Evolutionary conservation across 64 coral and sea anemone species (phyloP).

Genomic region (Orbicella faveolata): DNA sequence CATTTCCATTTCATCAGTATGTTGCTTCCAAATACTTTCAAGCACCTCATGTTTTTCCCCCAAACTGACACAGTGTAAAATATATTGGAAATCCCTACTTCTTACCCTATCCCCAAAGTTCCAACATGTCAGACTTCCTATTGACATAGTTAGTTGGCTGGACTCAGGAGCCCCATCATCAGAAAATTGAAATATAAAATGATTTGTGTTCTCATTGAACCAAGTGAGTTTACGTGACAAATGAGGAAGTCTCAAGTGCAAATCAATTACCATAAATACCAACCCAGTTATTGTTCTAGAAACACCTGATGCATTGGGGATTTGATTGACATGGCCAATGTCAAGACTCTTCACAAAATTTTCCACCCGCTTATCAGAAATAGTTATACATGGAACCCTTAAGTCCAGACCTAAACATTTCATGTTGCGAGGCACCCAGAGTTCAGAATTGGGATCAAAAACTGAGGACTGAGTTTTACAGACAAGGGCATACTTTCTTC

Average conservation of each 20-base stretch:
- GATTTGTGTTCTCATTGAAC: slow-evolving; percentile 38
- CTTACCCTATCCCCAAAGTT: no score
- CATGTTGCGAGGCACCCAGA: slow-evolving; percentile 17
- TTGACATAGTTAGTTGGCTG: background rate
- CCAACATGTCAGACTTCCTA: background rate
- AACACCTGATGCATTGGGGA: no score
- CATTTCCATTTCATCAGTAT: slow-evolving; percentile 2
- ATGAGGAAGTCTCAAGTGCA: background rate
- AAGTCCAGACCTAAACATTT: slow-evolving; percentile 30
- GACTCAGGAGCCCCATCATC: background rate
- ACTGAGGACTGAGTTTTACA: background rate
- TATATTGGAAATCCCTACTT: no score
- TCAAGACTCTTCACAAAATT: background rate
- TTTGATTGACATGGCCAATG: slow-evolving; percentile 19
- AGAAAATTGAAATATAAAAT: slow-evolving; percentile 37
- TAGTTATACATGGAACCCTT: background rate
- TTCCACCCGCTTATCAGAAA: background rate
- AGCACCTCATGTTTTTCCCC: no score
- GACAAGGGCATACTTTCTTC: background rate
- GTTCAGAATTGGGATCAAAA: slow-evolving; percentile 23
- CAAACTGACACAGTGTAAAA: no score
- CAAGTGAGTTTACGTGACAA: background rate
- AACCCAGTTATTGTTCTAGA: no score
- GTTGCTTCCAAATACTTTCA: no score
- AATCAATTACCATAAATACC: no score